These are phyloP conservation scores for Hydriomena furcata DNA, from an alignment of 2,888 invertebrate genomes.

Conservation along the genomic window DNA sequence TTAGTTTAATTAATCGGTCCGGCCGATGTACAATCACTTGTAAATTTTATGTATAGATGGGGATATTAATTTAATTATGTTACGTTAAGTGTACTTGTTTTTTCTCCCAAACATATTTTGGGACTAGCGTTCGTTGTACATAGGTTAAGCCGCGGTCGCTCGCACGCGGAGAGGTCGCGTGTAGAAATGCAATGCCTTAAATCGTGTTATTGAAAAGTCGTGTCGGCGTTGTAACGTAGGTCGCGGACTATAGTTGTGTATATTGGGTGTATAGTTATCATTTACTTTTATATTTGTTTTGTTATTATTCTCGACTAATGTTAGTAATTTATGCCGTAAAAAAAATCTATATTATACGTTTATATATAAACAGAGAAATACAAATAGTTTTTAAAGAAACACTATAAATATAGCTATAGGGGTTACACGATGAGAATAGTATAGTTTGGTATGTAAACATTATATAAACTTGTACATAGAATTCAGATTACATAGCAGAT, in stretches of 20 bases:
- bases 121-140: conserved; percentile 38
- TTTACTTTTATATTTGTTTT: conserved; percentile 63
- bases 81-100: conserved; percentile 63
- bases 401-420: conserved; percentile 81
- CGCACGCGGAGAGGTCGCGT: conserved; percentile 50
- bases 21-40: conserved; percentile 77
- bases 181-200: conserved; percentile 75
- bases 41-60: conserved; percentile 81
- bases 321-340: conserved; percentile 81
- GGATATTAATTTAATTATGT: conserved; percentile 80
- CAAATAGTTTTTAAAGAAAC: conserved; percentile 76
- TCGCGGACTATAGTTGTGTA: conserved; percentile 76
- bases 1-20: conserved; percentile 61
- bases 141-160: conserved; percentile 46
- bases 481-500: conserved; percentile 69
- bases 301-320: conserved; percentile 73
- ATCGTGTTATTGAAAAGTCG: conserved; percentile 61
- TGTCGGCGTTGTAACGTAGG: conserved; percentile 72
- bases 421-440: conserved; percentile 76
- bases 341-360: conserved; percentile 75
- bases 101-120: conserved; percentile 56
- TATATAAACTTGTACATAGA: conserved; percentile 79
- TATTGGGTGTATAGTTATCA: conserved; percentile 82
- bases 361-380: conserved; percentile 77
- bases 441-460: conserved; percentile 81